Base-by-base conservation (phyloP, 2,888 invertebrate genomes). In the Carabus problematicus region DNA sequence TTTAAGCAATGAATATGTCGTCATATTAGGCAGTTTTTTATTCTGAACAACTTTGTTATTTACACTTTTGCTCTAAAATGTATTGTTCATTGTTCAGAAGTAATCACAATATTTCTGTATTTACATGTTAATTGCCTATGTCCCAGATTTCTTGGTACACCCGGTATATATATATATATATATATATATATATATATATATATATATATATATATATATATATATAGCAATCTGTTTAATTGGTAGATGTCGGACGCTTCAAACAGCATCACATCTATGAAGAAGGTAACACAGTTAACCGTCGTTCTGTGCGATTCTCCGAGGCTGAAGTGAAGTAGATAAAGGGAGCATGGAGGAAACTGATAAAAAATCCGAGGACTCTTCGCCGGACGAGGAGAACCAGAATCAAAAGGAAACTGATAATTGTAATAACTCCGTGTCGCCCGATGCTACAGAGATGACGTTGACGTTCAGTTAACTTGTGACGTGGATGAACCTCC, bases 401-500 rank as follows among this genome's bases (percentile, higher is more conserved):
- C 76, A 77, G 19, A 77, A 76, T 45, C 76, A 76, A 40, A 72
- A 71, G 41, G 63, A 71, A 4, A 62, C 70, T 6, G 72, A 73
- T 11, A 70, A 63, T 4, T 74, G 72, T 11, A 71, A 60, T 62
- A 74, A 70, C 63, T 77, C 78, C 8, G 72, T 75, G 12, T 77
- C 79, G 6, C 78, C 80, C 14, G 83, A 84, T 71, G 77, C 80
- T 1, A 78, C 83, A 14, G 86, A 86, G 74, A 81, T 86, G 77
- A 85, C 84, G 72, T 76, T 87, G 42, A 85, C 86, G 6, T 86
- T 87, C 76, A 92, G 77, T 83, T 95, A 59, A 95, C 95, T 0
- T 94, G 94, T 77, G 92, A 94, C 79, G 90, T 93, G 45, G 94
- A 94, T 71, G 92, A 93, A 56, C 87, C 87, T 4, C 76, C 77